Percentiles rank a stretch among this genome's conserved stretches.
phyloP scores from a whole-genome alignment of 2,888 invertebrate genomes.

The Lottia scabra region DNA sequence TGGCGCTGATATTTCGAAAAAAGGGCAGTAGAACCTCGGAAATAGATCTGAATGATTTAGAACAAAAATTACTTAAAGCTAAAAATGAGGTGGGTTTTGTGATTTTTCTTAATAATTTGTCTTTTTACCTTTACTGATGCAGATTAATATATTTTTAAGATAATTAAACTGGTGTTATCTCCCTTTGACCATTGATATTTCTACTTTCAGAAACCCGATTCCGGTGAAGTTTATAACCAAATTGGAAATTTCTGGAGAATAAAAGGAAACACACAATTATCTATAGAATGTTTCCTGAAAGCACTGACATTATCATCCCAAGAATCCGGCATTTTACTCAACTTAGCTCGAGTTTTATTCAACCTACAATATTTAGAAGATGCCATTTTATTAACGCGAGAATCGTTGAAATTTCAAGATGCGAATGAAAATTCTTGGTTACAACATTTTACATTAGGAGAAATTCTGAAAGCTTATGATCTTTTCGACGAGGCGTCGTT shows the following conservation, averaged over 20 bases:
- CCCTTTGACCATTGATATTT: background rate
- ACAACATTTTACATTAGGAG: conserved; percentile 90
- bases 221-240: conserved; percentile 87
- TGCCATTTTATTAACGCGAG: conserved; percentile 86
- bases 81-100: conserved; percentile 63
- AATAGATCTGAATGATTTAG: conserved; percentile 64
- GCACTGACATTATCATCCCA: conserved; percentile 86
- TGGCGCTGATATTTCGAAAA: conserved; percentile 65
- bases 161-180: too few relatives aligned
- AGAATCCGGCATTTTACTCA: conserved; percentile 86
- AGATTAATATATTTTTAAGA: too few relatives aligned
- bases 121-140: too few relatives aligned
- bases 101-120: too few relatives aligned
- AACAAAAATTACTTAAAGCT: conserved; percentile 57
- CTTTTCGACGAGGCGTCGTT: conserved; percentile 89
- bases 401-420: conserved; percentile 86
- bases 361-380: conserved; percentile 90
- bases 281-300: conserved; percentile 90
- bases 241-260: conserved; percentile 93
- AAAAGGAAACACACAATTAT: conserved; percentile 86
- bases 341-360: conserved; percentile 85
- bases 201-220: conserved; percentile 71
- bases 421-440: conserved; percentile 90
- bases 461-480: conserved; percentile 91
- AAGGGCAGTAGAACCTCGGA: conserved; percentile 58